Evolutionary conservation across 2,888 invertebrate genomes (phyloP).

Genomic region (Drosophila paramelanica): DNA sequence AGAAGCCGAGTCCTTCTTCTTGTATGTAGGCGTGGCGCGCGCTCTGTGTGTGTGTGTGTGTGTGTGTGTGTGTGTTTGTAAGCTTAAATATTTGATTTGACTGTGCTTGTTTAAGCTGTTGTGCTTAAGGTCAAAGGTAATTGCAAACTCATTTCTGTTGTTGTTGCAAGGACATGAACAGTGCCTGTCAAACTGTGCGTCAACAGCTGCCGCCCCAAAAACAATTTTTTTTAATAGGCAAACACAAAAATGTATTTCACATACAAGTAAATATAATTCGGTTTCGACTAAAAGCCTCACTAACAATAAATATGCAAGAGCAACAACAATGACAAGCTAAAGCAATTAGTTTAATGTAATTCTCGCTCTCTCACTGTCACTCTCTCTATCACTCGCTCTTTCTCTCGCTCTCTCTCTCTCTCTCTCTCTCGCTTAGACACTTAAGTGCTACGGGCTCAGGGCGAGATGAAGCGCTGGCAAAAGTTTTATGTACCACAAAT

Average conservation of each 20-base stretch:
- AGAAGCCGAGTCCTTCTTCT: constrained; percentile 29
- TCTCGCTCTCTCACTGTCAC: constrained; percentile 31
- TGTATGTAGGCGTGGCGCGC: constrained; percentile 25
- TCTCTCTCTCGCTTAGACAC: constrained; percentile 16
- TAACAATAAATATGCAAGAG: constrained; percentile 54
- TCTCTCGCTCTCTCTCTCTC: constrained; percentile 4
- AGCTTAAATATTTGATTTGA: constrained; percentile 60
- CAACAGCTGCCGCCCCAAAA: constrained; percentile 20
- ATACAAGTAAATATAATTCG: constrained; percentile 74
- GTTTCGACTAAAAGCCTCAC: constrained; percentile 56
- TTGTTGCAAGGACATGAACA: constrained; percentile 5
- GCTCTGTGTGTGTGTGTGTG: not conserved
- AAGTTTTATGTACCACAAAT: constrained; percentile 79
- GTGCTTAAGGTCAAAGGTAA: constrained; percentile 57
- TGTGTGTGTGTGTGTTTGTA: constrained; percentile 10
- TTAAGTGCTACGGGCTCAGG: constrained; percentile 26
- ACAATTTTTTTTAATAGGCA: constrained; percentile 35
- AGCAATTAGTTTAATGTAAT: constrained; percentile 80
- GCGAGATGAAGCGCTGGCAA: constrained; percentile 65
- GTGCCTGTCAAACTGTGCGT: constrained; percentile 32
- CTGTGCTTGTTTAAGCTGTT: constrained; percentile 22
- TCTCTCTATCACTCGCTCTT: constrained; percentile 1
- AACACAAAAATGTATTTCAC: constrained; percentile 39
- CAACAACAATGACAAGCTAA: constrained; percentile 75
- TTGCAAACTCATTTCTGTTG: constrained; percentile 36